Evolutionary conservation across 2,888 invertebrate genomes (phyloP).

Genomic region (Amiota mariae): DNA sequence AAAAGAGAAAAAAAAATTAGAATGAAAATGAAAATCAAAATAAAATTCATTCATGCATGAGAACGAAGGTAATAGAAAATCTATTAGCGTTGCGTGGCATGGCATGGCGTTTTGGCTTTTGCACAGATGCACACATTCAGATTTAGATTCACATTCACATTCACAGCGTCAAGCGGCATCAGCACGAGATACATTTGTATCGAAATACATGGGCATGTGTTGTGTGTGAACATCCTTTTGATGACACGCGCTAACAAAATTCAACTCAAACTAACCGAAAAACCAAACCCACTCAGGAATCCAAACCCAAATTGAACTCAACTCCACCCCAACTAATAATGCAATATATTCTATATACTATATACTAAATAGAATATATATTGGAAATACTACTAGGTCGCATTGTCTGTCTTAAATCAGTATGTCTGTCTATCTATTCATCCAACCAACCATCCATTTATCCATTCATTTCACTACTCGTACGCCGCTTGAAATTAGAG

Average conservation of each 20-base stretch:
- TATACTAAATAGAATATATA: no score
- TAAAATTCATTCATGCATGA: conserved; percentile 57
- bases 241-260: conserved; percentile 44
- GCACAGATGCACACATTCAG: conserved; percentile 39
- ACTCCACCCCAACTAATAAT: conserved; percentile 18
- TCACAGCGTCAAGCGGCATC: neutral
- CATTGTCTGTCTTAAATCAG: no score
- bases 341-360: neutral
- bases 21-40: conserved; percentile 48
- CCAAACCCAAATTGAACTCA: no score
- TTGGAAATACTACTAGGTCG: no score
- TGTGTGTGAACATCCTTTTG: conserved; percentile 46
- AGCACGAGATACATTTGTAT: neutral
- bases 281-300: conserved; percentile 25
- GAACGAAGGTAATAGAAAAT: conserved; percentile 59
- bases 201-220: neutral
- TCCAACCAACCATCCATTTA: neutral
- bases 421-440: neutral
- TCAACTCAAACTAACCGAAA: no score
- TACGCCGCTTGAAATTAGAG: conserved; percentile 47
- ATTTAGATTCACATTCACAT: neutral
- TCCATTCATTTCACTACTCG: neutral
- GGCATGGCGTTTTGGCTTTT: neutral
- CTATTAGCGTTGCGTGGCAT: conserved; percentile 53
- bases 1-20: conserved; percentile 41